Conservation (phyloP, 92 coral and sea anemone genomes). For the Ricordea florida region DNA sequence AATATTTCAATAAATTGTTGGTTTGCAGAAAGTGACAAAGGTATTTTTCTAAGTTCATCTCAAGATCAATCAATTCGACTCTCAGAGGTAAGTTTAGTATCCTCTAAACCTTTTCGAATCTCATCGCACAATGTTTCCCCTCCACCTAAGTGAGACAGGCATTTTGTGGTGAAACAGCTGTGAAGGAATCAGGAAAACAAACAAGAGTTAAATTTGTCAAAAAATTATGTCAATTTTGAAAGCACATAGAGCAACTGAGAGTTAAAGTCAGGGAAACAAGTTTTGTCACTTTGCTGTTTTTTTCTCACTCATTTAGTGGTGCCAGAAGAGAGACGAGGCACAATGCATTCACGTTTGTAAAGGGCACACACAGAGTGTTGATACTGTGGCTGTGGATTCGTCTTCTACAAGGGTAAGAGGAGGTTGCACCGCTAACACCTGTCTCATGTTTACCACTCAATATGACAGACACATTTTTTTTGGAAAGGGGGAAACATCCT, state of each 20-base stretch:
- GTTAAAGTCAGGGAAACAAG: too few species aligned
- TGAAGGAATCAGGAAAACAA: too few species aligned
- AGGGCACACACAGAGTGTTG: constrained; percentile 98
- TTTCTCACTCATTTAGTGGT: constrained; percentile 65
- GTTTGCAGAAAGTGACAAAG: constrained; percentile 64
- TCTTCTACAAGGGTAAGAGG: constrained; percentile 69
- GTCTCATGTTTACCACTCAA: too few species aligned
- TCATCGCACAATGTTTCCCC: too few species aligned
- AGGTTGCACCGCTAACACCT: too few species aligned
- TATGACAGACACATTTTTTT: too few species aligned
- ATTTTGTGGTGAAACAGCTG: neutral
- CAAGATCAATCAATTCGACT: constrained; percentile 88
- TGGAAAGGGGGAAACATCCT: too few species aligned
- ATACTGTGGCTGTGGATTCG: constrained; percentile 80
- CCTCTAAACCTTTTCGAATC: too few species aligned
- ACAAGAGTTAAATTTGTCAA: too few species aligned
- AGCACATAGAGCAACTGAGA: too few species aligned
- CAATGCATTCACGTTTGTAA: constrained; percentile 88
- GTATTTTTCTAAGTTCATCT: constrained; percentile 80
- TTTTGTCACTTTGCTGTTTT: neutral
- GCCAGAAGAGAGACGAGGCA: constrained; percentile 25
- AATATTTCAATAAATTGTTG: neutral
- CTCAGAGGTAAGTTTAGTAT: constrained; percentile 62
- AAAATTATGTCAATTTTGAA: too few species aligned
- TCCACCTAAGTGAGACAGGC: neutral